Percentiles rank a stretch among this genome's conserved stretches.
Evolutionary conservation across 2,888 invertebrate species (phyloP).

Genomic region (Cabera pusaria): DNA sequence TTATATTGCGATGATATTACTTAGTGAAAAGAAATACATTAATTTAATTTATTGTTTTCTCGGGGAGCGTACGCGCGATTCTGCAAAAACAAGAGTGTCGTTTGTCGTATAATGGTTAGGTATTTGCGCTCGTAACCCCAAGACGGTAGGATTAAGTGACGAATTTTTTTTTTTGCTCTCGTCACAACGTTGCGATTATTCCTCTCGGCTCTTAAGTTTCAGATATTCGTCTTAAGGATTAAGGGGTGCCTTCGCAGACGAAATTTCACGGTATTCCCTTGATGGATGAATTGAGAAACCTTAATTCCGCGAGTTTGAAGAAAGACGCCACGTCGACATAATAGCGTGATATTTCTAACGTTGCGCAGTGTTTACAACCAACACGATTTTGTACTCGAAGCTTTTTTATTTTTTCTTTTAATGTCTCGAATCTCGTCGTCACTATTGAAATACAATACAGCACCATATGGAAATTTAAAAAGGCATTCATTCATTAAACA

Average conservation of each 20-base stretch:
- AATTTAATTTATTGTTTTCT: too few relatives aligned
- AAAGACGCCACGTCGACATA: conserved; percentile 48
- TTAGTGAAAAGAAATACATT: too few relatives aligned
- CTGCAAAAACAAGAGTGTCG: conserved; percentile 36
- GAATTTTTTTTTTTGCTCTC: conserved; percentile 74
- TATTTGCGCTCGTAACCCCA: conserved; percentile 56
- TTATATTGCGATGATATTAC: too few relatives aligned
- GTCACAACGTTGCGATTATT: conserved; percentile 74
- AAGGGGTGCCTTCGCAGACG: conserved; percentile 68
- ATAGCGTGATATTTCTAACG: conserved; percentile 49
- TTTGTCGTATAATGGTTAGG: conserved; percentile 67
- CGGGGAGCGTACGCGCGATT: too few relatives aligned
- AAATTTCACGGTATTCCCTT: conserved; percentile 74
- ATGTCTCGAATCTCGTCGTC: conserved; percentile 37
- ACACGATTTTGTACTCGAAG: too few relatives aligned
- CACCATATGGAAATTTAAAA: conserved; percentile 73
- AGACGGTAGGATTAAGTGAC: conserved; percentile 70
- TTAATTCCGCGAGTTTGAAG: conserved; percentile 69
- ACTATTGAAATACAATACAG: conserved; percentile 49
- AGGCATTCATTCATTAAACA: conserved; percentile 74
- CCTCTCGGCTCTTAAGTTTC: conserved; percentile 72
- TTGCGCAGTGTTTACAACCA: conserved; percentile 38
- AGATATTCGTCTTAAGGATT: conserved; percentile 80
- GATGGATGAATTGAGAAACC: conserved; percentile 74
- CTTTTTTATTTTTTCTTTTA: conserved; percentile 40